phyloP scores from a whole-genome alignment of 2,113 vertebrate genomes.

The Clupea harengus region DNA sequence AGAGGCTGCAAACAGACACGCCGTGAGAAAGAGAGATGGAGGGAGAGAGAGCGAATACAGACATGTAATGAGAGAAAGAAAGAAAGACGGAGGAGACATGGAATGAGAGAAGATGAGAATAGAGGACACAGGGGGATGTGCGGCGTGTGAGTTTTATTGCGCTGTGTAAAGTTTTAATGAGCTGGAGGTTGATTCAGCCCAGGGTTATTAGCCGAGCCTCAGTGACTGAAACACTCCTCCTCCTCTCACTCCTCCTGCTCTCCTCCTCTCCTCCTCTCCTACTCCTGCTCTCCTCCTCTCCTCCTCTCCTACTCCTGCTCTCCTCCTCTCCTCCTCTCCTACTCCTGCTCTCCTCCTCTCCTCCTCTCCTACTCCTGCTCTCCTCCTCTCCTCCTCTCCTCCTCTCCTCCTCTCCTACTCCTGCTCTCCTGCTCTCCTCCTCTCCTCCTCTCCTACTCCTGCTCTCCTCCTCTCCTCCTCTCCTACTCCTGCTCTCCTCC shows the following conservation, averaged over 20 bases:
- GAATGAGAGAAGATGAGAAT: not conserved
- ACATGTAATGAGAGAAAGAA: not conserved
- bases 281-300: not conserved
- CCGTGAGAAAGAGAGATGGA: not conserved
- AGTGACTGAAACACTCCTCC: not conserved
- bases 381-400: not conserved
- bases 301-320: too few species aligned
- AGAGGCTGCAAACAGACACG: not conserved
- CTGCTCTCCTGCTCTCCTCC: too few species aligned
- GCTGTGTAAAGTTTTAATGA: slow-evolving; percentile 1
- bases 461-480: not conserved
- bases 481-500: too few species aligned
- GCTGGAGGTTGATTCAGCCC: not conserved
- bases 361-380: not conserved
- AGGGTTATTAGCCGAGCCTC: not conserved
- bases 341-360: not conserved
- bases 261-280: not conserved
- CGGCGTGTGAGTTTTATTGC: slow-evolving; percentile 14
- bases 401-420: too few species aligned
- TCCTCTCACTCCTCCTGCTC: not conserved
- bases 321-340: not conserved
- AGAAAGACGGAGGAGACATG: not conserved
- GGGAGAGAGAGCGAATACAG: not conserved
- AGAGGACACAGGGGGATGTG: slow-evolving; percentile 15
- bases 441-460: not conserved